A percentile compares a stretch with the other conserved stretches of the same genome.
Conservation (phyloP, 2,888 invertebrate species). For the Leptinotarsa haldemani region DNA sequence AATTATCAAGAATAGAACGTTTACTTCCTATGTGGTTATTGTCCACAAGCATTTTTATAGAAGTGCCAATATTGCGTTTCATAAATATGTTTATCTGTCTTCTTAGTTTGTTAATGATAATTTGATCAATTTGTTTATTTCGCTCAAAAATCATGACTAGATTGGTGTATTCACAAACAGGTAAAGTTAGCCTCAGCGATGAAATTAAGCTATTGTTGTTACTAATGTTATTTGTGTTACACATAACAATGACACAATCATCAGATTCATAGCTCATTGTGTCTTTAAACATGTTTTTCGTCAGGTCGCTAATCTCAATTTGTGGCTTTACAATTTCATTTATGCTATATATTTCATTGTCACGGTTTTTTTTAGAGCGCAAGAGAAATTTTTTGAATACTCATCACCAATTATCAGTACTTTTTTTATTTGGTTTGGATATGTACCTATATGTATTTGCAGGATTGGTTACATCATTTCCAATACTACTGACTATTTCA, state of each 20-base stretch:
- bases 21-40: conserved; percentile 2
- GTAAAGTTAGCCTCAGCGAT: neutral
- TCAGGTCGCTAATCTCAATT: neutral
- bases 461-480: no score
- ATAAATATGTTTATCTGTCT: neutral
- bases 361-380: neutral
- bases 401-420: neutral
- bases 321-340: neutral
- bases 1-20: neutral
- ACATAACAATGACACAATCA: neutral
- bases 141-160: neutral
- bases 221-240: neutral
- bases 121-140: neutral
- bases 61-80: neutral
- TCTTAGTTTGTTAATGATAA: neutral
- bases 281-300: neutral
- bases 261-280: neutral
- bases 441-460: no score
- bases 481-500: no score
- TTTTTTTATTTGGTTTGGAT: neutral
- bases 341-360: neutral
- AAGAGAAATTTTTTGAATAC: neutral
- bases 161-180: conserved; percentile 2
- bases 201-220: neutral
- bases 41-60: neutral